Evolutionary conservation across 2,113 vertebrate species (phyloP), one percentile per base, ranked within the genome.

Genomic region (Romanogobio albipinnatus): DNA sequence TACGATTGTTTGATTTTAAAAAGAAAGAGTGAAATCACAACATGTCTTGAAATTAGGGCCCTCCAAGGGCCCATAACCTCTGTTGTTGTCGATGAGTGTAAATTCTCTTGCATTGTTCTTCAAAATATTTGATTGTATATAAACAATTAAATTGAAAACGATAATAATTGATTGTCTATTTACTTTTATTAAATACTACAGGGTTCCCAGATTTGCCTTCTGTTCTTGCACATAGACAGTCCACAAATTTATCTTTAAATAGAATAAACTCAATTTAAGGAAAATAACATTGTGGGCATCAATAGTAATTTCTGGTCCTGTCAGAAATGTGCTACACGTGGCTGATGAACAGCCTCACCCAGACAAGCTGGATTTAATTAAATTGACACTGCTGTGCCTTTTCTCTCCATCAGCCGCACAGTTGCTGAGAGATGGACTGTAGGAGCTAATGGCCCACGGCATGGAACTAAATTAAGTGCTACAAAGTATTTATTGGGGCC

Each of bases 361-460:
- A 73, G 19, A 26, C 58, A 68, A 59, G 73, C 88, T 89, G 88
- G 76, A 80, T 89, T 87, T 87, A 89, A 87, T 89, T 87, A 87
- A 76, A 73, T 66, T 64, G 86, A 82, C 86, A 74, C 62, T 82
- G 84, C 71, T 70, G 8, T 74, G 82, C 78, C 56, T 86, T 84
- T 85, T 71, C 43, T 89, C 68, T 68, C 76, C 77, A 61, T 86
- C 86, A 78, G 76, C 61, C 76, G 36, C 77, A 24, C 64, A 82
- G 85, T 87, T 88, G 82, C 86, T 88, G 89, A 86, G 76, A 89
- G 89, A 90, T 82, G 49, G 87, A 89, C 85, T 86, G 83, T 88
- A 85, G 76, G 81, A 89, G 77, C 81, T 87, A 88, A 84, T 89
- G 71, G 89, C 89, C 89, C 84, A 53, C 81, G 86, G 87, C 87